phyloP scores from a whole-genome alignment of 2,113 vertebrate species.

The Otus sunia region DNA sequence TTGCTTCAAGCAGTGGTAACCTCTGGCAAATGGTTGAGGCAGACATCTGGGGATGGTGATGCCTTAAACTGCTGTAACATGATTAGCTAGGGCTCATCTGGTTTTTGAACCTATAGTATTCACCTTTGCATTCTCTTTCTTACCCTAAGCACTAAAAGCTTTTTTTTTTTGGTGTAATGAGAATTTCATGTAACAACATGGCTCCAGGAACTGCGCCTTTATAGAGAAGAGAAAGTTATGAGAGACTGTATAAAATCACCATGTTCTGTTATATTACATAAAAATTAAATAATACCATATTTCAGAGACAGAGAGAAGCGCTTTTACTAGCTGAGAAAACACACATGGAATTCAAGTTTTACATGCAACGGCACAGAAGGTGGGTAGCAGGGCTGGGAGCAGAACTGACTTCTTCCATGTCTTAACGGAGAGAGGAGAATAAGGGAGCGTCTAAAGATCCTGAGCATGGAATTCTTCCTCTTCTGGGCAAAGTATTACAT shows the following conservation, averaged over 20 bases:
- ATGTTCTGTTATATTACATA: not conserved
- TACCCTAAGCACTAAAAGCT: not conserved
- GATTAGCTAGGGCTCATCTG: not conserved
- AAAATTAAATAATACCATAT: not conserved
- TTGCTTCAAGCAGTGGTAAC: not conserved
- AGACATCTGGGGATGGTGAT: not conserved
- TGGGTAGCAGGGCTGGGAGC: not conserved
- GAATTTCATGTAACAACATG: not conserved
- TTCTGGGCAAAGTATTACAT: not conserved
- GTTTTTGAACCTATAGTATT: not conserved
- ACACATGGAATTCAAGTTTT: not conserved
- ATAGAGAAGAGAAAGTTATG: not conserved
- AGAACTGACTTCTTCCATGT: not conserved
- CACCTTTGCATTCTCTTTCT: not conserved
- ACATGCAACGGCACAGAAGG: not conserved
- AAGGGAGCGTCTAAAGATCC: not conserved
- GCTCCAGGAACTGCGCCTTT: not conserved
- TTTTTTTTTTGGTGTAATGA: not conserved
- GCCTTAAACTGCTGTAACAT: not conserved
- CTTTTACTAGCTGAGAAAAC: slow-evolving; percentile 29
- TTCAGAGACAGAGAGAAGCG: not conserved
- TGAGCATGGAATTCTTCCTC: not conserved
- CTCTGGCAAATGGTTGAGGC: not conserved
- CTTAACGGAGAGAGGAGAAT: not conserved
- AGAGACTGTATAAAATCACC: not conserved